phyloP scores from a whole-genome alignment of 37 sponge, comb jelly and placozoan species.

The Cliona cf. orientalis region DNA sequence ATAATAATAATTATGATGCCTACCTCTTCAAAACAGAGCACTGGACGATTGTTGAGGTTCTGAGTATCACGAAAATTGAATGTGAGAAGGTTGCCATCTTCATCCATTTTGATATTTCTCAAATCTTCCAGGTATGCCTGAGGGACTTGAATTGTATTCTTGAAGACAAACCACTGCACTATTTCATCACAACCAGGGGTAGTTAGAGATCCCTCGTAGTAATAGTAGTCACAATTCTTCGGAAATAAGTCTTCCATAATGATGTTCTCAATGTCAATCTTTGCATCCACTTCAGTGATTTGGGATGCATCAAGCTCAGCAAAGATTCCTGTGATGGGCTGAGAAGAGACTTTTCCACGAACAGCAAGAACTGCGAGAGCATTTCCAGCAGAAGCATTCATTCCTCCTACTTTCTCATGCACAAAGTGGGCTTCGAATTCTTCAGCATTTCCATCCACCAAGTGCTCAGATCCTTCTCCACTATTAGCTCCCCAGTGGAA shows the following conservation, averaged over 20 bases:
- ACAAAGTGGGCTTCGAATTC: constrained; percentile 65
- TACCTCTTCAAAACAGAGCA: too few relatives aligned
- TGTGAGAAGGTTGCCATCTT: neutral
- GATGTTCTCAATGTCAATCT: neutral
- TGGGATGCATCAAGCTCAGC: neutral
- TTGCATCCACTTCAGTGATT: neutral
- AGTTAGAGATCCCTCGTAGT: constrained; percentile 74
- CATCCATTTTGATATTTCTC: constrained; percentile 2
- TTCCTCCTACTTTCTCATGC: neutral
- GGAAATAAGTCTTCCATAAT: constrained; percentile 30
- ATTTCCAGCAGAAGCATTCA: neutral
- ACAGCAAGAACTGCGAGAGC: constrained; percentile 40
- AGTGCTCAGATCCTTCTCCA: constrained; percentile 59
- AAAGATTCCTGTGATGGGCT: neutral
- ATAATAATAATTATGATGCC: too few relatives aligned
- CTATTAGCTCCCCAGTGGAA: constrained; percentile 60
- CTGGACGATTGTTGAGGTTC: constrained; percentile 8
- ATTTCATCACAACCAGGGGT: constrained; percentile 57
- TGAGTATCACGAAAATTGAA: constrained; percentile 23
- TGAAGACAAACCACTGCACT: constrained; percentile 76
- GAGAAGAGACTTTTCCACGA: neutral
- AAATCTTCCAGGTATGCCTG: constrained; percentile 6
- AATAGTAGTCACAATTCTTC: constrained; percentile 28
- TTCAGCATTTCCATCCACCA: constrained; percentile 6
- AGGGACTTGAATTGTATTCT: constrained; percentile 36